Base-by-base conservation (phyloP, 2,113 vertebrate genomes). In the Channa maculata region DNA sequence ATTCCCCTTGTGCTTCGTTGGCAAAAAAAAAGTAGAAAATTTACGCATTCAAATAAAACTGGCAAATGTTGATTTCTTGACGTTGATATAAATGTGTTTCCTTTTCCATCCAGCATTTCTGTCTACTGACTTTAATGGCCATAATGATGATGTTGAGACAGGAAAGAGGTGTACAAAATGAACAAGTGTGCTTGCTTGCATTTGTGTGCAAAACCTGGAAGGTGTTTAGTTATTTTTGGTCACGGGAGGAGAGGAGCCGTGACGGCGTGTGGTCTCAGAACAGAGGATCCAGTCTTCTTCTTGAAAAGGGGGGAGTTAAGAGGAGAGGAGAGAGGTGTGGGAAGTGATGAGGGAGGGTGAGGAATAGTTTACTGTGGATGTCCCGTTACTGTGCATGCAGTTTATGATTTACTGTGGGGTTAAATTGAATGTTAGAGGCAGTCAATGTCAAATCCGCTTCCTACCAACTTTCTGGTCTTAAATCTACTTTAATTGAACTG, bases 241-340 rank as follows among this genome's bases (percentile, higher is more conserved):
- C 83, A 86, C 45, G 44, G 80, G 83, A 90, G 87, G 82, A 89
- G 87, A 92, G 92, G 58, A 88, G 88, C 88, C 75, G 58, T 90
- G 88, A 92, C 89, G 88, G 91, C 88, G 90, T 93, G 92, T 93
- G 91, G 92, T 92, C 92, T 89, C 61, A 24, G 73, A 91, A 93
- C 92, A 93, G 89, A 92, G 87, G 64, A 44, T 82, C 86, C 86
- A 92, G 86, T 93, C 91, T 93, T 92, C 86, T 79, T 83, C 76
- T 74, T 62, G 84, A 77, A 69, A 83, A 52, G 57, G 71, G 78
- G 74, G 71, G 84, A 54, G 58, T 45, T n/a, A 48, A 53, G 82
- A 68, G 77, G 50, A 62, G 83, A 51, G 65, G 44, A 53, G 64
- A 39, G 68, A 9, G 51, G 67, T 24, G 69, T 15, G 71, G 59